These are phyloP conservation scores for Onchidella celtica DNA, from an alignment of 2,888 invertebrate genomes.

Conservation along the genomic window DNA sequence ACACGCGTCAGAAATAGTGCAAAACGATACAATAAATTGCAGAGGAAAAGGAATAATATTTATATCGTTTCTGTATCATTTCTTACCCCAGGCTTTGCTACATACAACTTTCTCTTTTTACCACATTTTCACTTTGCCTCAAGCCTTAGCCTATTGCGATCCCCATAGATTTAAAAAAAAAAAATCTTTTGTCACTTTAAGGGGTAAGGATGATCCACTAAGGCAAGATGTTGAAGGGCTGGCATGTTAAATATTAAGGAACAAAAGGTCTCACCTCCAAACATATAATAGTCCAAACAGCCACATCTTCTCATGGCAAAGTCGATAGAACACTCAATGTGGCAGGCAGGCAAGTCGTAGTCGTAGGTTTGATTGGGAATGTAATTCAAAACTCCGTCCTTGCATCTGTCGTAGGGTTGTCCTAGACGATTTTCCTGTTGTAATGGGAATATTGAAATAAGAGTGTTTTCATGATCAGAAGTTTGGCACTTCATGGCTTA, in stretches of 20 bases:
- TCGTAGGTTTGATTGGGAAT: slow-evolving; percentile 28
- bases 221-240: too few relatives aligned
- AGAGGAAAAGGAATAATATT: background rate
- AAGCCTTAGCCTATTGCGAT: too few relatives aligned
- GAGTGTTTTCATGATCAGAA: too few relatives aligned
- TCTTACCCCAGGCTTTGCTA: too few relatives aligned
- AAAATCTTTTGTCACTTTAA: too few relatives aligned
- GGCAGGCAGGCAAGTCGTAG: slow-evolving; percentile 21
- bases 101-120: too few relatives aligned
- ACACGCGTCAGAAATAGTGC: background rate
- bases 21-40: background rate
- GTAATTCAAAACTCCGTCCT: background rate
- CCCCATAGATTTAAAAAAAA: too few relatives aligned
- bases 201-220: too few relatives aligned
- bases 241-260: too few relatives aligned
- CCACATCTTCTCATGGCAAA: background rate
- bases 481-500: too few relatives aligned
- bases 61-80: too few relatives aligned
- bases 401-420: slow-evolving; percentile 17
- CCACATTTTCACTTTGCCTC: too few relatives aligned
- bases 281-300: slow-evolving; percentile 38
- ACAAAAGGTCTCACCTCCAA: slow-evolving; percentile 13
- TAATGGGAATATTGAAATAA: background rate
- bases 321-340: slow-evolving; percentile 28
- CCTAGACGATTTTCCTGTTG: slow-evolving; percentile 34